Evolutionary conservation across 2,113 vertebrate genomes (phyloP), one percentile per base, ranked within the genome.

Genomic region (Sander lucioperca): DNA sequence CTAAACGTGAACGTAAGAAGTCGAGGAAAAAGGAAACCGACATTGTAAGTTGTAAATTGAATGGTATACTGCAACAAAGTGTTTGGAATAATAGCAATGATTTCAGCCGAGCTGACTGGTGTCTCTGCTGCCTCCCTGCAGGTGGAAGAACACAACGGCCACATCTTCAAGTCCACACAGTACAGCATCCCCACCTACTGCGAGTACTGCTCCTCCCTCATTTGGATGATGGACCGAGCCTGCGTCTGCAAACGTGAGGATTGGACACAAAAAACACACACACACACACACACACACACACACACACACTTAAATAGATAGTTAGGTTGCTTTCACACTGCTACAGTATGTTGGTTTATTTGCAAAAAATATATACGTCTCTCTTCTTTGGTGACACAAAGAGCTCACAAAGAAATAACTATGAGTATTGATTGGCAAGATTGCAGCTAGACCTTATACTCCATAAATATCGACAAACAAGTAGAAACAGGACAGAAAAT

Each of bases 211-310:
- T 99, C 97, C 74, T 99, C 98, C 8, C 95, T 99, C 90, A 99
- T 99, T 94, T 99, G 98, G 98, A 99, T 99, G 94, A 99, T 99
- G 98, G 98, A 99, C 93, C 96, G 96, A 8, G 98, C 98, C 72
- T 98, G 97, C 82, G 98, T 99, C 88, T 99, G 98, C 94, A 99
- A 98, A 95, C 82, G 98, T 99, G 94, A 98, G 98, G 62, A 23
- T 3, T 1, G 11, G 3, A 59, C 66, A 30, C 33, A 0, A 63
- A 56, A 58, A 13, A 64, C 23, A 43, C 14, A 58, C 51, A 54
- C 54, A 67, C 36, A 48, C 30, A 15, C 21, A 23, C 12, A 1
- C 4, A 58, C 23, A 27, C 50, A 51, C 50, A 19, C 48, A 51
- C 18, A 51, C 47, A 50, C 47, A 50, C 47, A 50, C 39, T 43